Conservation (phyloP, 2,113 vertebrate genomes). For the Aspiorhynchus laticeps region DNA sequence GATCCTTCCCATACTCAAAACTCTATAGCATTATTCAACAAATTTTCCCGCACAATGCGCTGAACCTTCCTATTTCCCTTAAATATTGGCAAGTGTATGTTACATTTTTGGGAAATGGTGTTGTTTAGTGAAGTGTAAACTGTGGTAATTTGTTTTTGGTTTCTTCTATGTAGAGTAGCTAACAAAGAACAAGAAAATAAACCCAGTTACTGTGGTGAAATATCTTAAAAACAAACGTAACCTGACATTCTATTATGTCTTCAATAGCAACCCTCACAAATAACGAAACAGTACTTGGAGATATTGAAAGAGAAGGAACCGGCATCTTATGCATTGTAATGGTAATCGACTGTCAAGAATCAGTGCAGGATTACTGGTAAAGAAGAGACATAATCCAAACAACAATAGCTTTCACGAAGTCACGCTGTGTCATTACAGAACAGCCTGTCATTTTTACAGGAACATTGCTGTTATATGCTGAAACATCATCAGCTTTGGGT, state of each 20-base stretch:
- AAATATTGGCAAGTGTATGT: constrained; percentile 1
- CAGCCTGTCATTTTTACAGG: not conserved
- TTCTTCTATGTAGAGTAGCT: not conserved
- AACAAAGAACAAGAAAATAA: not conserved
- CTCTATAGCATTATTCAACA: not conserved
- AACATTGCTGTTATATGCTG: constrained; percentile 3
- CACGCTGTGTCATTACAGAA: not conserved
- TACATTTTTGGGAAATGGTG: constrained; percentile 18
- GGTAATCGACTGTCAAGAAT: not conserved
- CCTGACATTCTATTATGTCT: not conserved
- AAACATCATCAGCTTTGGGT: not conserved
- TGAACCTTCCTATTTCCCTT: not conserved
- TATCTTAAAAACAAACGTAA: not conserved
- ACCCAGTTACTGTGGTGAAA: not conserved
- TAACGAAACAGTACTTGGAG: not conserved
- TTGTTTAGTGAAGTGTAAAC: not conserved
- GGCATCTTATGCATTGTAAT: not conserved
- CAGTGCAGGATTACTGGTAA: not conserved
- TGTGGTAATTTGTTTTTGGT: not conserved
- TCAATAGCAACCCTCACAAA: not conserved
- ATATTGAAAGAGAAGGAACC: not conserved
- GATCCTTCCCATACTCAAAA: not conserved
- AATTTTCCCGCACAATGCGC: not conserved
- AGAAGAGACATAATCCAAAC: constrained; percentile 17
- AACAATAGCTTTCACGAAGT: constrained; percentile 10